Conservation (phyloP, 2,797 vertebrate genomes). For the Tragopan temminckii region DNA sequence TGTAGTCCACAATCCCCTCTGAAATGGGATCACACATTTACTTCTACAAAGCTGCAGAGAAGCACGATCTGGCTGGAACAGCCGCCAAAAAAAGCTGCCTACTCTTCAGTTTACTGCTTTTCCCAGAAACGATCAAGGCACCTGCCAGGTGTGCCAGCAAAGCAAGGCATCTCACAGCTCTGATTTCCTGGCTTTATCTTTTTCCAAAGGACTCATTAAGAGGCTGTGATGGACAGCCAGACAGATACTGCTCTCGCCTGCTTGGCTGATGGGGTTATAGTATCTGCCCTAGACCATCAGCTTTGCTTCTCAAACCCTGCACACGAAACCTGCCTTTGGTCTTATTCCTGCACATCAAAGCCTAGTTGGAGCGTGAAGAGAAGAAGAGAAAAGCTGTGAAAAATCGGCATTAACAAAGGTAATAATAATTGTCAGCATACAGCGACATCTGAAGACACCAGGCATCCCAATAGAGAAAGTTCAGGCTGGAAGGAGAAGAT, state of each 20-base stretch:
- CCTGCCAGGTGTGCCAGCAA: background rate
- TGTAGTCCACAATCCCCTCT: background rate
- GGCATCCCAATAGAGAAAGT: rapidly evolving
- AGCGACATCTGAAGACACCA: background rate
- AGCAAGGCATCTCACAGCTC: background rate
- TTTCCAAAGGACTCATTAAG: background rate
- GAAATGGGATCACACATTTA: background rate
- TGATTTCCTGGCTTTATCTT: background rate
- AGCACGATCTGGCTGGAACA: background rate
- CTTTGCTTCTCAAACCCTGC: background rate
- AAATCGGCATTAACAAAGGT: background rate
- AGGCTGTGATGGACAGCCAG: background rate
- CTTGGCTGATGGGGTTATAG: background rate
- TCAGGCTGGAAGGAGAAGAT: background rate
- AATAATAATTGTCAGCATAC: background rate
- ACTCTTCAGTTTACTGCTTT: background rate
- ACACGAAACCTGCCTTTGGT: background rate
- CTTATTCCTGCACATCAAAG: background rate
- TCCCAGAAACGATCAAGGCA: background rate
- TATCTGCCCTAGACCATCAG: background rate
- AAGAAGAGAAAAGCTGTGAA: background rate
- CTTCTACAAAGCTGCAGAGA: background rate
- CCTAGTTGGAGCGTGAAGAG: background rate
- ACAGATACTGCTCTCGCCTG: background rate
- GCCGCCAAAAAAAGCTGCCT: background rate